phyloP scores from a whole-genome alignment of 2,113 vertebrate genomes.

The Cyprinus carpio region DNA sequence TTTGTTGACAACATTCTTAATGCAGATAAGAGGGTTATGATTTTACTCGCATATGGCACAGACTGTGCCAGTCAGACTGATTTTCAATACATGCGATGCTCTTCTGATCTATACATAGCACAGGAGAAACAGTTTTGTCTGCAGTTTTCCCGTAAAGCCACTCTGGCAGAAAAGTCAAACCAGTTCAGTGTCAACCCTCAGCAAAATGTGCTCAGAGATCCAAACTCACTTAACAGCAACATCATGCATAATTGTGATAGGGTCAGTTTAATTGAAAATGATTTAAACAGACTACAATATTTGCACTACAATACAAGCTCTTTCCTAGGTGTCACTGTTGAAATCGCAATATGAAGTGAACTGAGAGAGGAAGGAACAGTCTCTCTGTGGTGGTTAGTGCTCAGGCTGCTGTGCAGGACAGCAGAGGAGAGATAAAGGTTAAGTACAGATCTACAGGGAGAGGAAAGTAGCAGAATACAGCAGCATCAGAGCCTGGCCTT shows the following conservation, averaged over 20 bases:
- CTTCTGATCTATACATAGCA: constrained; percentile 29
- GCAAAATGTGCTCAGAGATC: neutral
- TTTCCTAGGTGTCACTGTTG: neutral
- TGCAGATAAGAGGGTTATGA: constrained; percentile 62
- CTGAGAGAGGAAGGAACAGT: neutral
- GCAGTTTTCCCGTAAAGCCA: constrained; percentile 45
- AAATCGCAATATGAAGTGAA: neutral
- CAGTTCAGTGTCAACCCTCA: constrained; percentile 25
- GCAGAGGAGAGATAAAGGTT: constrained; percentile 73
- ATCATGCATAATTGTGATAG: constrained; percentile 5
- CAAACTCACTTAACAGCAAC: constrained; percentile 6
- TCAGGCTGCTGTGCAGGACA: constrained; percentile 6
- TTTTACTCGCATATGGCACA: constrained; percentile 37
- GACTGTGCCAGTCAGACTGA: constrained; percentile 52
- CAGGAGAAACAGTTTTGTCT: constrained; percentile 31
- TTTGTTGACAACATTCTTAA: constrained; percentile 49
- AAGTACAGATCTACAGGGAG: constrained; percentile 62
- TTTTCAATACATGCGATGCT: constrained; percentile 36
- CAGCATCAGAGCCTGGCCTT: constrained; percentile 32
- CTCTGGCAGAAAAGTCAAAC: constrained; percentile 42
- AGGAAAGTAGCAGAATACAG: constrained; percentile 36
- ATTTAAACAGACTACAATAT: neutral
- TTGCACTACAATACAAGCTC: neutral
- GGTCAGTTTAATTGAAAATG: constrained; percentile 5
- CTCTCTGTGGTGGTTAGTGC: constrained; percentile 5